Conservation (phyloP, 2,113 vertebrate species). For the Lagopus leucura region DNA sequence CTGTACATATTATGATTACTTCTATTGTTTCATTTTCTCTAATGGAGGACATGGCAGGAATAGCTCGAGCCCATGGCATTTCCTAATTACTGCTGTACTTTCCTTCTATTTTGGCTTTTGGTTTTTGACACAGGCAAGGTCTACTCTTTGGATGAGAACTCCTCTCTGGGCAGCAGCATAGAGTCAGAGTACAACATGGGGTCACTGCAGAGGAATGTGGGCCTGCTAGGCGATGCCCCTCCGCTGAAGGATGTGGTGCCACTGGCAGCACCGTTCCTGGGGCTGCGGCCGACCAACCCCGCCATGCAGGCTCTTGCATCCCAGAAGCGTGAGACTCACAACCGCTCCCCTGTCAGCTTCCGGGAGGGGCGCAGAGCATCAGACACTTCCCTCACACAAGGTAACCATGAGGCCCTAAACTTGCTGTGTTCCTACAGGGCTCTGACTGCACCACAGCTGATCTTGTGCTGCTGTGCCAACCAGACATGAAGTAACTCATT, state of each 20-base stretch:
- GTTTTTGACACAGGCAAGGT: constrained; percentile 83
- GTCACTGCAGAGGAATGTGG: constrained; percentile 88
- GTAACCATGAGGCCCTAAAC: constrained; percentile 58
- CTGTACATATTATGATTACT: neutral
- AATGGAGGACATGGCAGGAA: neutral
- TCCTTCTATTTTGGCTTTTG: neutral
- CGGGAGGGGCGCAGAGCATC: constrained; percentile 95
- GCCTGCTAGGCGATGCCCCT: constrained; percentile 86
- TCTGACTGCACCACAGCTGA: fast-evolving
- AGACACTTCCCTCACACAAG: constrained; percentile 97
- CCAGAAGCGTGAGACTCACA: constrained; percentile 92
- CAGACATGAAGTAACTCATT: neutral
- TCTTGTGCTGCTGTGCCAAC: neutral
- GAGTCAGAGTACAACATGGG: constrained; percentile 93
- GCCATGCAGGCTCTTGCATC: constrained; percentile 88
- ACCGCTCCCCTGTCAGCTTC: constrained; percentile 97
- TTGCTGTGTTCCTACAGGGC: too few species aligned
- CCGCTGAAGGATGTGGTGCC: constrained; percentile 84
- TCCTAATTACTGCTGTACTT: neutral
- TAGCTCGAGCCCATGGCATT: neutral
- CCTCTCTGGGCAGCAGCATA: constrained; percentile 90
- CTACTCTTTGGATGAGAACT: constrained; percentile 87
- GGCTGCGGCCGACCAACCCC: constrained; percentile 86
- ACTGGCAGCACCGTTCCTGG: constrained; percentile 56
- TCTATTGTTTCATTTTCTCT: neutral